A percentile compares a stretch with the other conserved stretches of the same genome.
These are phyloP conservation scores for Montipora efflorescens DNA, from an alignment of 64 coral and sea anemone species.

Conservation along the genomic window DNA sequence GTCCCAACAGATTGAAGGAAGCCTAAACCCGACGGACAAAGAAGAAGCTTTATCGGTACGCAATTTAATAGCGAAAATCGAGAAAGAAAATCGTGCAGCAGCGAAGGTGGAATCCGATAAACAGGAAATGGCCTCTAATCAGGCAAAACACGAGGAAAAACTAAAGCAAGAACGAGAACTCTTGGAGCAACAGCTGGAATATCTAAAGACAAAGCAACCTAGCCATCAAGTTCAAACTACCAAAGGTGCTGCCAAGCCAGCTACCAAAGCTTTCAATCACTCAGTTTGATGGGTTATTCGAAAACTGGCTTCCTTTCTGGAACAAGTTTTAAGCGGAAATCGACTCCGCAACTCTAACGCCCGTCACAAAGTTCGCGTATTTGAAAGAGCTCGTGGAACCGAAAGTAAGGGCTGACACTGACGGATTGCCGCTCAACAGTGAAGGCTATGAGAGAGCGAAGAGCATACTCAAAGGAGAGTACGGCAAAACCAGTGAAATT, in stretches of 20 bases:
- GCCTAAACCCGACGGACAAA: too few species aligned
- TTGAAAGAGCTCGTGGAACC: constrained; percentile 29
- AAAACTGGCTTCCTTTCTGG: constrained; percentile 10
- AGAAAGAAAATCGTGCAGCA: not conserved
- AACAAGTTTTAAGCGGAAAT: constrained; percentile 18
- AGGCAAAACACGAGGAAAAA: not conserved
- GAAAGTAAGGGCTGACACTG: not conserved
- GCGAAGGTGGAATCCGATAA: not conserved
- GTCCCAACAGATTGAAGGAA: too few species aligned
- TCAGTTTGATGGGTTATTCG: not conserved
- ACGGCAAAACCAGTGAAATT: too few species aligned
- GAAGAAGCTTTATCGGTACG: too few species aligned
- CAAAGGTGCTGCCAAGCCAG: not conserved
- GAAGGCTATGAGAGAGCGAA: too few species aligned
- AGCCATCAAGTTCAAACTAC: not conserved
- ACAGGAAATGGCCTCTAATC: not conserved
- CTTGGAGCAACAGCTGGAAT: constrained; percentile 9
- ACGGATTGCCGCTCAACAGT: too few species aligned
- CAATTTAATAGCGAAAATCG: too few species aligned
- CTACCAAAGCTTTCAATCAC: constrained; percentile 14
- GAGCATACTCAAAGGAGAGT: too few species aligned
- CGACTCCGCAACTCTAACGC: constrained; percentile 4
- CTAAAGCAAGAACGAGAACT: not conserved
- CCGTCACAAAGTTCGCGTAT: constrained; percentile 7
- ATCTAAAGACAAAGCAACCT: not conserved